These are phyloP conservation scores for Ceratina australensis DNA, from an alignment of 1,140 invertebrate genomes.

Conservation along the genomic window DNA sequence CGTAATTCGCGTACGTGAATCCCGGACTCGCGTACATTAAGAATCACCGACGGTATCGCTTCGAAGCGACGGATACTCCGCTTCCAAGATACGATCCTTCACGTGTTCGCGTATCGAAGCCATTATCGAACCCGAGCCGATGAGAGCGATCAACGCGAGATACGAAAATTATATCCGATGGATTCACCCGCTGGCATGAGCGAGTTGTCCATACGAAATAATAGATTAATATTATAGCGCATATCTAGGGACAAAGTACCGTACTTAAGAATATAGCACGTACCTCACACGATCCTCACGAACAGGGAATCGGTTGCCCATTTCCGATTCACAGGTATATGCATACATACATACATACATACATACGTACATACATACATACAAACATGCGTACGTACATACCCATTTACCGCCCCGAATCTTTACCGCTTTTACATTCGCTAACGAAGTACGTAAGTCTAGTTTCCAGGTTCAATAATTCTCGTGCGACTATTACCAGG, in stretches of 20 bases:
- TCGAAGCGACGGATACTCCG: not conserved
- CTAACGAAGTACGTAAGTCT: conserved; percentile 13
- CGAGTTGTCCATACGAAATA: not conserved
- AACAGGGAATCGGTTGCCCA: not conserved
- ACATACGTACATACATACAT: too few relatives aligned
- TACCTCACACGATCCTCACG: not conserved
- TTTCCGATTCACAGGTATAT: conserved; percentile 9
- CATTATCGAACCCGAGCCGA: conserved; percentile 6
- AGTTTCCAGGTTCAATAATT: conserved; percentile 27
- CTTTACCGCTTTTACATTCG: conserved; percentile 9
- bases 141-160: not conserved
- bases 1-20: not conserved
- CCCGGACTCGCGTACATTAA: not conserved
- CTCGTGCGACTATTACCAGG: conserved; percentile 36
- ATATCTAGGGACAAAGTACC: conserved; percentile 27
- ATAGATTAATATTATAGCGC: conserved; percentile 19
- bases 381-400: too few relatives aligned
- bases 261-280: conserved; percentile 20
- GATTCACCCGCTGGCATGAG: not conserved
- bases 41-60: not conserved
- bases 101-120: not conserved
- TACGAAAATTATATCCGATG: conserved; percentile 11
- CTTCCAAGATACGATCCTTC: not conserved
- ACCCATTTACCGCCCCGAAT: not conserved
- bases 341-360: too few relatives aligned